Evolutionary conservation across 1,140 invertebrate genomes (phyloP), one percentile per base, ranked within the genome.

Genomic region (Achatina immaculata): DNA sequence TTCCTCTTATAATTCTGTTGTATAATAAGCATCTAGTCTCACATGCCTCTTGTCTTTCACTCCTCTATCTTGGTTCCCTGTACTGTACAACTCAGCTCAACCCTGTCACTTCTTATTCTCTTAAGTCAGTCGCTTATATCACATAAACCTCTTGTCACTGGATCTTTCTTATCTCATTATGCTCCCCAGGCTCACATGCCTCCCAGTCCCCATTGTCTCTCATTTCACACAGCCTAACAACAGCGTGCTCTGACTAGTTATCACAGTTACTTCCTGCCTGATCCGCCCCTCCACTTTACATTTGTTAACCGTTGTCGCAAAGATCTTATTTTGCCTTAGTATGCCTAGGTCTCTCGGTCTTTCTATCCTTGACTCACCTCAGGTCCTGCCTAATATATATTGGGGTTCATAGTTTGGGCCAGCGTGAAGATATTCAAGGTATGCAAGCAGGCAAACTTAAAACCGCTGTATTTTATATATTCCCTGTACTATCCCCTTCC

Each of bases 401-500:
- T 28, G 6, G 58, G n/a, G 7, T 28, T 34, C n/a, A 4, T 31
- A 48, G 58, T 28, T 28, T 31, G 4, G 58, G 28, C 58, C 31
- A 31, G 58, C 31, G 31, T 62, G 4, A 2, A 62, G 31, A 62
- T 62, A 62, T 62, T 62, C 58, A 62, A 62, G 58, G 58, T 62
- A 62, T 62, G 58, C 58, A 28, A 28, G 58, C n/a, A 28, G 3
- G n/a, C n/a, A 28, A 62, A 62, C n/a, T 31, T 62, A 62, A 62
- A n/a, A 62, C 58, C 58, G 28, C 58, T 62, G 28, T 62, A 62
- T 62, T 62, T 62, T 28, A 62, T 62, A 62, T 62, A 6, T 62
- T 31, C 16, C 48, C 4, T 28, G n/a, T 62, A n/a, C 58, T 62
- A 28, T 16, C n/a, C 58, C 58, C 58, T 62, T 62, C 58, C 58